Percentiles rank a stretch among this genome's conserved stretches.
These are phyloP conservation scores for Drosophila pseudotakahashii DNA, from an alignment of 2,888 invertebrate genomes.

Conservation along the genomic window DNA sequence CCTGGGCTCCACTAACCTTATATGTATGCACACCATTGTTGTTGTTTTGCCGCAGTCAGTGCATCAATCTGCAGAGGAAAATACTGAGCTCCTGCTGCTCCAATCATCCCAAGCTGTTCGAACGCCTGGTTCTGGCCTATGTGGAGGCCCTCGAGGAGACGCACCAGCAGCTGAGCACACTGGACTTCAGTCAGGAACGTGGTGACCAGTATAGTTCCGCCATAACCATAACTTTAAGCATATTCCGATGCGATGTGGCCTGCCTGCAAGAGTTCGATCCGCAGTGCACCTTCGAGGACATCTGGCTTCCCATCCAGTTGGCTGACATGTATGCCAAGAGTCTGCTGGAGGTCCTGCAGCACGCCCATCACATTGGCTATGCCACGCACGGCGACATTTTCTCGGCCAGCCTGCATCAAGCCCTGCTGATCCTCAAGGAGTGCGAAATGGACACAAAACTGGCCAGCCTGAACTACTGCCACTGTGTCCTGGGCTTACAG, in stretches of 20 bases:
- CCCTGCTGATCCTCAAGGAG: constrained; percentile 70
- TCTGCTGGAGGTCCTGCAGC: constrained; percentile 67
- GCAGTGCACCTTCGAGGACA: constrained; percentile 59
- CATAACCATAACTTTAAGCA: constrained; percentile 22
- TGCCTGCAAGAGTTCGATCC: constrained; percentile 69
- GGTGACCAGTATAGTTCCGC: neutral
- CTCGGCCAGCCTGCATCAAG: constrained; percentile 58
- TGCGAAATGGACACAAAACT: constrained; percentile 72
- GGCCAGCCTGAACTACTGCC: constrained; percentile 70
- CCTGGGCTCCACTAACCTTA: too few relatives aligned
- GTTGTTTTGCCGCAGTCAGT: constrained; percentile 55
- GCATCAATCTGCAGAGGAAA: constrained; percentile 77
- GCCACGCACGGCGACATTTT: constrained; percentile 66
- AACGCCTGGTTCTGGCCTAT: constrained; percentile 68
- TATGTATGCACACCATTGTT: constrained; percentile 2
- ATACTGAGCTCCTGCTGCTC: constrained; percentile 78
- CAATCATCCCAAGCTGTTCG: constrained; percentile 78
- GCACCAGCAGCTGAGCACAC: constrained; percentile 44
- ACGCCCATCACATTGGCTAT: constrained; percentile 69
- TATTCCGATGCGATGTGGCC: constrained; percentile 61
- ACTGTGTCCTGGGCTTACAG: constrained; percentile 55
- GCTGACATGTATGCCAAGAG: constrained; percentile 64
- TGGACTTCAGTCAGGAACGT: neutral
- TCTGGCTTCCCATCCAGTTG: constrained; percentile 55
- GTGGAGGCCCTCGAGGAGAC: constrained; percentile 67